Conservation (phyloP, 2,113 vertebrate species). For the Gavia stellata region DNA sequence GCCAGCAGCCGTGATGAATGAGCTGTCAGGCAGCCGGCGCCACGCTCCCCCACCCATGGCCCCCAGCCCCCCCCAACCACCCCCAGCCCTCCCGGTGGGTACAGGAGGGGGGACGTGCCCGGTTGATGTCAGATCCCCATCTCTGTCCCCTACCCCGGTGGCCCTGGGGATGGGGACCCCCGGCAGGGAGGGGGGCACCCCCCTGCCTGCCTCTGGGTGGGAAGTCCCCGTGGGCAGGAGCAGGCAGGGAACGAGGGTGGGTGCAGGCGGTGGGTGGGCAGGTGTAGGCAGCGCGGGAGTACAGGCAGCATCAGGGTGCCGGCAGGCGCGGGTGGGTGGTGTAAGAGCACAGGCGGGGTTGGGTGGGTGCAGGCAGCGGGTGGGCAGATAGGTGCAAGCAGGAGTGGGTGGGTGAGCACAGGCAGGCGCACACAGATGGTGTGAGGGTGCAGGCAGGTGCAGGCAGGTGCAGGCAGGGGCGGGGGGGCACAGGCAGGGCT, state of each 20-base stretch:
- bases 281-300: not conserved
- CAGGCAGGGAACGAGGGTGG: not conserved
- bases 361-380: not conserved
- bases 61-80: not conserved
- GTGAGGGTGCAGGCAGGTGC: not conserved
- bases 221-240: not conserved
- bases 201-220: not conserved
- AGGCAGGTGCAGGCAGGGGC: not conserved
- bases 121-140: not conserved
- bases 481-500: not conserved
- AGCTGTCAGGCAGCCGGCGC: not conserved
- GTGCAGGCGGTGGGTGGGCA: not conserved
- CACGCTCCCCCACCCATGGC: not conserved
- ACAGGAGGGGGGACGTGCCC: rapidly evolving
- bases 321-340: not conserved
- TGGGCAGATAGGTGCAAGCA: not conserved
- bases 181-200: not conserved
- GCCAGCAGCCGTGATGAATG: constrained; percentile 66
- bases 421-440: not conserved
- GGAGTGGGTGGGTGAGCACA: not conserved
- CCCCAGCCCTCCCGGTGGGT: not conserved
- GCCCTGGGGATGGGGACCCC: too few relatives aligned
- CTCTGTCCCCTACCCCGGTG: not conserved
- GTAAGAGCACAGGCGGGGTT: not conserved
- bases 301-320: not conserved